Evolutionary conservation across 2,797 vertebrate species (phyloP).

Genomic region (Melopsittacus undulatus): DNA sequence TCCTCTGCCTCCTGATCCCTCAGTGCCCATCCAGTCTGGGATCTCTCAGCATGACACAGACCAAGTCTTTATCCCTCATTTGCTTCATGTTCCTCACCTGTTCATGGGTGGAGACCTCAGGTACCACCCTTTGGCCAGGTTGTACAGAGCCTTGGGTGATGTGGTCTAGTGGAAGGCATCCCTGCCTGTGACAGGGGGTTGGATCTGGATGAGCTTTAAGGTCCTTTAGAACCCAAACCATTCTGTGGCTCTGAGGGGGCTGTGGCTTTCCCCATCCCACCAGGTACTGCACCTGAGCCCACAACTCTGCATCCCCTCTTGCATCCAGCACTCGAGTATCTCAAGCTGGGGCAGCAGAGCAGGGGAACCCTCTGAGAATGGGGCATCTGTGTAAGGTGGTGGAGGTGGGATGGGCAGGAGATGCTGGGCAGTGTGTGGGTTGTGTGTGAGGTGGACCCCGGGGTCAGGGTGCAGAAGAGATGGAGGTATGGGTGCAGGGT

Average conservation of each 20-base stretch:
- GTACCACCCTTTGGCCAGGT: neutral
- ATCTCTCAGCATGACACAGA: neutral
- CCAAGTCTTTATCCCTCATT: neutral
- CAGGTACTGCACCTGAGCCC: neutral
- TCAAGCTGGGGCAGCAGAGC: neutral
- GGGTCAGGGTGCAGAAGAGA: neutral
- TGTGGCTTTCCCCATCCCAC: neutral
- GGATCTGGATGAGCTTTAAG: neutral
- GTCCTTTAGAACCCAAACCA: neutral
- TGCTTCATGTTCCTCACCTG: neutral
- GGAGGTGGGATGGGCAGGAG: neutral
- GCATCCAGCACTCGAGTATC: neutral
- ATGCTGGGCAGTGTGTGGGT: neutral
- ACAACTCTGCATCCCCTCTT: fast-evolving
- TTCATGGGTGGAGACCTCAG: neutral
- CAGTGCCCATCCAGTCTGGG: neutral
- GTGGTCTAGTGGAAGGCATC: neutral
- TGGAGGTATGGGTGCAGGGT: fast-evolving
- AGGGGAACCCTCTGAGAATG: neutral
- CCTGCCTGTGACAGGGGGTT: no score
- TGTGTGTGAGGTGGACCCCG: neutral
- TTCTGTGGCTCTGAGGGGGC: neutral
- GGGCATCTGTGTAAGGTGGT: neutral
- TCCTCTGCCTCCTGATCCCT: neutral
- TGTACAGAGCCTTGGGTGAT: neutral